Evolutionary conservation across 2,113 vertebrate genomes (phyloP).

Genomic region (Muscicapa adusta): DNA sequence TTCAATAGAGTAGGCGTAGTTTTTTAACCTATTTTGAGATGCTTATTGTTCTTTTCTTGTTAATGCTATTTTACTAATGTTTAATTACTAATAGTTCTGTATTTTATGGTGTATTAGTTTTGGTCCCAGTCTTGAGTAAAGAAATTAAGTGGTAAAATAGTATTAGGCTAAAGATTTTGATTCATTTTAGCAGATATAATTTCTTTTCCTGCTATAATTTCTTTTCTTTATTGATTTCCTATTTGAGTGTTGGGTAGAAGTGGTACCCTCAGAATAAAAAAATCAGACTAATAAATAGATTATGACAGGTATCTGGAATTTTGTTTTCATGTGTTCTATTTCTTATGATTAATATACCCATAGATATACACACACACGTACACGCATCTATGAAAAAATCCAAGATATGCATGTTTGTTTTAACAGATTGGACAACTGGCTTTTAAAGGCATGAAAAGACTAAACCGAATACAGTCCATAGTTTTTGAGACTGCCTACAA

Average conservation of each 20-base stretch:
- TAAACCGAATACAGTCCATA: constrained; percentile 95
- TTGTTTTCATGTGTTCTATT: background rate
- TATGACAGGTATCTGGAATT: background rate
- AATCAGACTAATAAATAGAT: background rate
- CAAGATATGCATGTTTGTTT: background rate
- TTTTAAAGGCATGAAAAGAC: constrained; percentile 90
- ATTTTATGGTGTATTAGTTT: background rate
- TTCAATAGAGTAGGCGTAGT: background rate
- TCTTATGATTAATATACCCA: background rate
- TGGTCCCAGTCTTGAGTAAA: background rate
- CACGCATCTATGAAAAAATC: background rate
- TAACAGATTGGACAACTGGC: constrained; percentile 91
- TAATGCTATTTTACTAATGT: background rate
- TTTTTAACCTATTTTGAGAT: background rate
- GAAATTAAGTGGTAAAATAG: background rate
- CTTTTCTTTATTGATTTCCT: background rate
- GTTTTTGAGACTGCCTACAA: constrained; percentile 98
- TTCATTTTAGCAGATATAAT: background rate
- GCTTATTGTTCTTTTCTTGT: background rate
- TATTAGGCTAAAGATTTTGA: background rate
- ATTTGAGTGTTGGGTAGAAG: background rate
- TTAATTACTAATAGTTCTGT: background rate
- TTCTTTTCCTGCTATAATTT: background rate
- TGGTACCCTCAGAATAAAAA: background rate
- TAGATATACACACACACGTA: no score